These are phyloP conservation scores for Steinernema carpocapsae DNA, from an alignment of 2,888 invertebrate species.

Conservation along the genomic window DNA sequence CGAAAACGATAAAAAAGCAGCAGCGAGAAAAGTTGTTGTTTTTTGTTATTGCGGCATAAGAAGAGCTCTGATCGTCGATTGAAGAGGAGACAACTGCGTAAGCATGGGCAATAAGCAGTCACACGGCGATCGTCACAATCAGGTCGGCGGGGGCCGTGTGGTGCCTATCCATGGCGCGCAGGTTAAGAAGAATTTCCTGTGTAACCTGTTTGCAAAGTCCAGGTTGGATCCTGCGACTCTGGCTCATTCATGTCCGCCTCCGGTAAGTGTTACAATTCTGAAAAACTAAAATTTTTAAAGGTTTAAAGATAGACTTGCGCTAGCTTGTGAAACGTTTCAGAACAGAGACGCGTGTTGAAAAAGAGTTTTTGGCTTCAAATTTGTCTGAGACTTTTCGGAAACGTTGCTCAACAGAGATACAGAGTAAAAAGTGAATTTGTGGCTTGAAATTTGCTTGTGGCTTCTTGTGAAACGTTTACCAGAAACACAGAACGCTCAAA, in stretches of 20 bases:
- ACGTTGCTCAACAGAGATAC: no score
- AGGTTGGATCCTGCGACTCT: constrained; percentile 60
- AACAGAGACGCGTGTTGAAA: no score
- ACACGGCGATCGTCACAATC: constrained; percentile 32
- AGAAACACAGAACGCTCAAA: no score
- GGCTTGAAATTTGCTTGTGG: no score
- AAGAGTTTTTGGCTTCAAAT: no score
- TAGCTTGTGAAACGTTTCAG: no score
- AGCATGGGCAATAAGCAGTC: constrained; percentile 44
- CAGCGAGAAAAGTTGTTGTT: neutral
- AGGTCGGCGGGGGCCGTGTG: constrained; percentile 35
- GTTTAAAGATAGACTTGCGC: no score
- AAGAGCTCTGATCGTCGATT: neutral
- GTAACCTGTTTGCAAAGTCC: constrained; percentile 61
- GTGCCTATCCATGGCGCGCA: constrained; percentile 38
- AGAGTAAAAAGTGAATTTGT: no score
- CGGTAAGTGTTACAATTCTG: no score
- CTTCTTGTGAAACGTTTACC: no score
- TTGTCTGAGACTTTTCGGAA: no score
- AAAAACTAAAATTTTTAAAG: no score
- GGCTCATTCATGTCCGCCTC: constrained; percentile 62
- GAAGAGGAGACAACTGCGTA: neutral
- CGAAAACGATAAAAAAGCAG: neutral
- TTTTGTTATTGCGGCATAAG: constrained; percentile 9
- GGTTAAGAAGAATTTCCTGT: constrained; percentile 45